A percentile compares a stretch with the other conserved stretches of the same genome.
Conservation (phyloP, 2,888 invertebrate species). For the Calameuta pallipes region DNA sequence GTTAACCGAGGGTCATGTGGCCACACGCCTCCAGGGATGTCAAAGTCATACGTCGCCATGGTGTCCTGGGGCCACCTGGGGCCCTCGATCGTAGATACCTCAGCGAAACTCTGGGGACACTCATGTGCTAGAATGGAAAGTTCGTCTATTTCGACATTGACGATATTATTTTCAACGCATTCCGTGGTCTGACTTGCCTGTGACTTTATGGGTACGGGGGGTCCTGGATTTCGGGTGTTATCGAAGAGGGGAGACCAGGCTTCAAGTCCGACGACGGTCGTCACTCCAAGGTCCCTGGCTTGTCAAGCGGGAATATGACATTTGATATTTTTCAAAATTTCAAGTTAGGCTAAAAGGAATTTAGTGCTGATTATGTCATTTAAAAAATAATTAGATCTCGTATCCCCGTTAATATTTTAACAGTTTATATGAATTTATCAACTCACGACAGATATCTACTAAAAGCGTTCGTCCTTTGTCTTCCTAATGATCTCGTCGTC, state of each 20-base stretch:
- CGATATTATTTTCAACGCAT: slow-evolving; percentile 2
- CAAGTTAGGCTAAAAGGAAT: not conserved
- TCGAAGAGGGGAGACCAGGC: not conserved
- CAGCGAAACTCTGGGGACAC: not conserved
- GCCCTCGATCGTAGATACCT: not conserved
- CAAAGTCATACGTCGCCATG: not conserved
- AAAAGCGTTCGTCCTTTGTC: not conserved
- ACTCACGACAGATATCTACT: not conserved
- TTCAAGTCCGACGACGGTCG: not conserved
- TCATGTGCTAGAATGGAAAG: slow-evolving; percentile 2
- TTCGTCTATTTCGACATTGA: slow-evolving; percentile 7
- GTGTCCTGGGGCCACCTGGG: not conserved
- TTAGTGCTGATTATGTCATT: not conserved
- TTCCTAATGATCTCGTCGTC: not conserved
- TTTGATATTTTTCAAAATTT: not conserved
- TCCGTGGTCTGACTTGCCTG: not conserved
- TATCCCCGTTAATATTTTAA: not conserved
- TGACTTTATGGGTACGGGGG: not conserved
- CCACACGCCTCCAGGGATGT: slow-evolving; percentile 7
- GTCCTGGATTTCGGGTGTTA: not conserved
- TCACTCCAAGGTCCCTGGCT: not conserved
- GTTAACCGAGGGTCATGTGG: slow-evolving; percentile 27
- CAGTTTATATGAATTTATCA: not conserved
- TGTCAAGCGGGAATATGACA: not conserved
- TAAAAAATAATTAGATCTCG: not conserved